A percentile compares a stretch with the other conserved stretches of the same genome.
These are phyloP conservation scores for Pagrus major DNA, from an alignment of 2,113 vertebrate genomes.

Conservation along the genomic window DNA sequence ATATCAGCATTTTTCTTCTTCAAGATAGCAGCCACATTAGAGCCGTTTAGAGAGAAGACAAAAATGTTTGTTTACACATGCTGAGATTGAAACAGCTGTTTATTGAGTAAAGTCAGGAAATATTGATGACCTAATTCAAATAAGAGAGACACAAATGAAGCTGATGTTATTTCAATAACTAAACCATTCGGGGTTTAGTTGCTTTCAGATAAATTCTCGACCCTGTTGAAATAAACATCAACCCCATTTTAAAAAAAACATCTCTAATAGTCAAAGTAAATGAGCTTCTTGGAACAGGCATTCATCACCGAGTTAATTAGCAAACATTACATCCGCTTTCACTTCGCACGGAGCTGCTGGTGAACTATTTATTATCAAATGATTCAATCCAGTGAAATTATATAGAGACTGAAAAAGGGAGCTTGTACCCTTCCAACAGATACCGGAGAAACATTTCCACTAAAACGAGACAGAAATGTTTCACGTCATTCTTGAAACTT, in stretches of 20 bases:
- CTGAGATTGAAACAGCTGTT: conserved; percentile 48
- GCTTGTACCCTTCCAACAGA: too few relatives aligned
- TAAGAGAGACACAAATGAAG: conserved; percentile 33
- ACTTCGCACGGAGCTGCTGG: not conserved
- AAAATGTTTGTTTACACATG: conserved; percentile 43
- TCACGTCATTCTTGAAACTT: not conserved
- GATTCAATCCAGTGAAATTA: conserved; percentile 47
- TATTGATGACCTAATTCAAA: conserved; percentile 29
- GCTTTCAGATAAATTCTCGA: conserved; percentile 23
- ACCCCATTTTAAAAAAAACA: conserved; percentile 23
- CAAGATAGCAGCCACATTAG: conserved; percentile 46
- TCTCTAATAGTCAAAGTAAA: conserved; percentile 37
- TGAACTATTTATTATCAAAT: conserved; percentile 53
- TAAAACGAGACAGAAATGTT: not conserved
- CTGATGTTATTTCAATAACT: conserved; percentile 33
- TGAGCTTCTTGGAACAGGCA: conserved; percentile 23
- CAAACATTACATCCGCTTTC: conserved; percentile 43
- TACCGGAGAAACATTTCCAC: not conserved
- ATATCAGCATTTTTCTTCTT: conserved; percentile 10
- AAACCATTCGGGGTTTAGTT: conserved; percentile 17
- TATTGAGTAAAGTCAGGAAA: conserved; percentile 41
- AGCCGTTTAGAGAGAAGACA: conserved; percentile 26
- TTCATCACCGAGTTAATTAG: conserved; percentile 65
- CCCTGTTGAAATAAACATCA: conserved; percentile 20
- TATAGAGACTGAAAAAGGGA: not conserved